A percentile compares a stretch with the other conserved stretches of the same genome.
Conservation (phyloP, 2,888 invertebrate species). For the Margaritifera margaritifera region DNA sequence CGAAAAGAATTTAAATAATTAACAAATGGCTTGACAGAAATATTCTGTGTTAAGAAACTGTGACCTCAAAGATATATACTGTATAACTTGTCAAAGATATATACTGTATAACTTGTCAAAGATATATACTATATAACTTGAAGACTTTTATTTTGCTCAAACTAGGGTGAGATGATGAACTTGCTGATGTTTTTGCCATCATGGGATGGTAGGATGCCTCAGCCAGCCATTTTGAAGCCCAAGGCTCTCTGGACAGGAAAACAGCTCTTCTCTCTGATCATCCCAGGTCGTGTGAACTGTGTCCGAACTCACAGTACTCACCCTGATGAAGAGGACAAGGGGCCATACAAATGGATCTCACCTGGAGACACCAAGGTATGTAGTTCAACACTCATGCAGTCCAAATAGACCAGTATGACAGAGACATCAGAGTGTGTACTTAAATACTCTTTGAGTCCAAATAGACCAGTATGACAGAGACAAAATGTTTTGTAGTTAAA, state of each 20-base stretch:
- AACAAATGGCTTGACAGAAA: too few relatives aligned
- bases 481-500: slow-evolving; percentile 81
- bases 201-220: slow-evolving; percentile 99
- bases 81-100: too few relatives aligned
- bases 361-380: slow-evolving; percentile 95
- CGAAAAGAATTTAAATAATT: too few relatives aligned
- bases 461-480: slow-evolving; percentile 95
- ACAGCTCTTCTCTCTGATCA: slow-evolving; percentile 96
- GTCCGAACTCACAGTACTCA: slow-evolving; percentile 97
- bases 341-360: slow-evolving; percentile 98
- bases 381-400: neutral
- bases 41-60: too few relatives aligned
- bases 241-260: slow-evolving; percentile 96
- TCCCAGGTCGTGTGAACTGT: slow-evolving; percentile 96
- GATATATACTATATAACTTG: too few relatives aligned
- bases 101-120: too few relatives aligned
- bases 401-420: slow-evolving; percentile 88
- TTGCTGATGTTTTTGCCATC: slow-evolving; percentile 97
- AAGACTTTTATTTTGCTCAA: too few relatives aligned
- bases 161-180: slow-evolving; percentile 94
- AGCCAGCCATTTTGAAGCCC: slow-evolving; percentile 95
- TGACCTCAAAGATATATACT: too few relatives aligned
- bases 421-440: slow-evolving; percentile 88
- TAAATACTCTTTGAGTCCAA: neutral
- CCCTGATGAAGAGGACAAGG: slow-evolving; percentile 98